Evolutionary conservation across 2,888 invertebrate genomes (phyloP), one percentile per base, ranked within the genome.

Genomic region (Colletes collaris): DNA sequence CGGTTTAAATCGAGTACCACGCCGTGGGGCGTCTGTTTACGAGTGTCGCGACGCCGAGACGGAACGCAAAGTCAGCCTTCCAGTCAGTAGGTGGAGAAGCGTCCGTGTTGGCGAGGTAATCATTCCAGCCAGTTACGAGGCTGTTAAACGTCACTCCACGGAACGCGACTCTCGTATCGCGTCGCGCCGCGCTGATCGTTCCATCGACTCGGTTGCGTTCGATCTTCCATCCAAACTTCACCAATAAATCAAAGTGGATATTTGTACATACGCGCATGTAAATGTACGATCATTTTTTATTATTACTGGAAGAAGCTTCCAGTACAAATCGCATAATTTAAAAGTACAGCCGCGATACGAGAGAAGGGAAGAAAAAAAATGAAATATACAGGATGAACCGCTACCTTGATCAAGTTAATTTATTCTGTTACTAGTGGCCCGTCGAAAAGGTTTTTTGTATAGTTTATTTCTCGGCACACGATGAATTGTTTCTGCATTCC

Each of bases 111-210:
- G 83, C 69, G 76, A 71, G 75, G 81, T 85, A 87, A 87, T 88
- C 87, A 85, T 79, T 86, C 86, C 81, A 83, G 83, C 85, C 83
- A 86, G 86, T 87, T 86, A 87, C 85, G 84, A 87, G 76, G 81
- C 86, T 81, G 83, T 88, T 87, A 86, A 85, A 82, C 76, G 85
- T 83, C 78, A 77, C 83, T 83, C 85, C 79, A 81, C 82, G 82
- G 76, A 83, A 82, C 49, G 69, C 76, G 69, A 66, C 62, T 77
- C 79, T 60, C 53, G 56, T 27, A 13, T 13, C 52, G 27, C 40
- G 16, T 19, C 27, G 27, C 46, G 19, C 8, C 71, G n/a, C 60
- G 16, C 11, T 50, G 27, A 11, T 49, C 49, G 27, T 7, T 49
- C 16, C 27, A 27, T 19, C 27, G 27, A 27, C 8, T 27, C 55